These are phyloP conservation scores for Polyergus mexicanus DNA, from an alignment of 1,140 invertebrate genomes.

Conservation along the genomic window DNA sequence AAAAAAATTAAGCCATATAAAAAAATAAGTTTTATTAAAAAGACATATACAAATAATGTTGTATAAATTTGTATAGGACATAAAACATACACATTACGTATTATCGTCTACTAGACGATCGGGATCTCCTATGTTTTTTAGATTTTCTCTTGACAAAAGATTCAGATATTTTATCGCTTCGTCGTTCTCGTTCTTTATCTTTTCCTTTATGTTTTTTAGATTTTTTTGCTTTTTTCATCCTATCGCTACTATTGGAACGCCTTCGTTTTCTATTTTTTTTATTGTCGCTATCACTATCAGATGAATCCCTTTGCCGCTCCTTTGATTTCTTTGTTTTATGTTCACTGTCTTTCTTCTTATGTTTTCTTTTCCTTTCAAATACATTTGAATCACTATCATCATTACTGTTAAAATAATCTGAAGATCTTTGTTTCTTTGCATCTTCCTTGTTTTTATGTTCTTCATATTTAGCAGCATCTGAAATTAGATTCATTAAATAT, in stretches of 20 bases:
- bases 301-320: constrained; percentile 57
- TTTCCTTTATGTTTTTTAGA: constrained; percentile 84
- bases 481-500: constrained; percentile 82
- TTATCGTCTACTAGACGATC: constrained; percentile 71
- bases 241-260: constrained; percentile 80
- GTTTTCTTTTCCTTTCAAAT: constrained; percentile 57
- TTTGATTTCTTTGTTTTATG: constrained; percentile 71
- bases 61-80: constrained; percentile 57
- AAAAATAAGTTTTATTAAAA: constrained; percentile 81
- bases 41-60: constrained; percentile 69
- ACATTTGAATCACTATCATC: constrained; percentile 61
- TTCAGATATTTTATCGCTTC: constrained; percentile 84
- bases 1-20: constrained; percentile 17
- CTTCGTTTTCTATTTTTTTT: constrained; percentile 74
- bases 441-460: constrained; percentile 89
- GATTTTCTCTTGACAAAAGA: constrained; percentile 79
- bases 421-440: constrained; percentile 66
- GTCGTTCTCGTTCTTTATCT: constrained; percentile 83
- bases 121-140: constrained; percentile 80
- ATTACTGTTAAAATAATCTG: constrained; percentile 55
- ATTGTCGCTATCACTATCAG: constrained; percentile 70
- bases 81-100: constrained; percentile 45
- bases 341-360: constrained; percentile 62
- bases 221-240: constrained; percentile 82
- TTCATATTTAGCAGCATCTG: constrained; percentile 90